Conservation (phyloP, 2,888 invertebrate genomes). For the Macaria liturata region DNA sequence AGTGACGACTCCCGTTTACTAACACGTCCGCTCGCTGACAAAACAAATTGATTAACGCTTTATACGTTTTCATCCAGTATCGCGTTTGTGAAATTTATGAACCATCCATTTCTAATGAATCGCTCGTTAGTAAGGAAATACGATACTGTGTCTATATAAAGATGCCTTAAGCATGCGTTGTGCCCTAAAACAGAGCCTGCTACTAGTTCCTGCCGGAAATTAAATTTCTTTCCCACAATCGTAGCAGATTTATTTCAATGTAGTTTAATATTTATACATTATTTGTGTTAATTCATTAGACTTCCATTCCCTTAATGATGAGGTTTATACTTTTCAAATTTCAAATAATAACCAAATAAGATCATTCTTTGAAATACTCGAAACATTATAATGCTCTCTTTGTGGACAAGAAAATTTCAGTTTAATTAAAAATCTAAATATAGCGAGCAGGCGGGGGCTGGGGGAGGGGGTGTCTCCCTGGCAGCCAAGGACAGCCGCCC, state of each 20-base stretch:
- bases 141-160: conserved; percentile 34
- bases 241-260: too few relatives aligned
- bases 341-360: too few relatives aligned
- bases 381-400: neutral
- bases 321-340: too few relatives aligned
- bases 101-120: conserved; percentile 35
- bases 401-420: conserved; percentile 11
- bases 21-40: conserved; percentile 24
- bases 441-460: conserved; percentile 43
- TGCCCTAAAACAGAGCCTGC: too few relatives aligned
- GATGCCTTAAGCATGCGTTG: too few relatives aligned
- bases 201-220: too few relatives aligned
- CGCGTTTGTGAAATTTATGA: conserved; percentile 8
- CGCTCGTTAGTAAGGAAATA: conserved; percentile 39
- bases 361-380: too few relatives aligned
- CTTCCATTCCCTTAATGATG: too few relatives aligned
- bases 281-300: too few relatives aligned
- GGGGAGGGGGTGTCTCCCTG: conserved; percentile 42
- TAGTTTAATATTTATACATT: too few relatives aligned
- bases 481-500: conserved; percentile 56
- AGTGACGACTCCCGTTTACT: conserved; percentile 17
- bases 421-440: conserved; percentile 40
- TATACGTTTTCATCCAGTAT: conserved; percentile 18
- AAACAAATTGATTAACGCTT: conserved; percentile 24
- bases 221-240: too few relatives aligned